Base-by-base conservation (phyloP, 1,140 invertebrate species). In the Diachasmimorpha longicaudata region DNA sequence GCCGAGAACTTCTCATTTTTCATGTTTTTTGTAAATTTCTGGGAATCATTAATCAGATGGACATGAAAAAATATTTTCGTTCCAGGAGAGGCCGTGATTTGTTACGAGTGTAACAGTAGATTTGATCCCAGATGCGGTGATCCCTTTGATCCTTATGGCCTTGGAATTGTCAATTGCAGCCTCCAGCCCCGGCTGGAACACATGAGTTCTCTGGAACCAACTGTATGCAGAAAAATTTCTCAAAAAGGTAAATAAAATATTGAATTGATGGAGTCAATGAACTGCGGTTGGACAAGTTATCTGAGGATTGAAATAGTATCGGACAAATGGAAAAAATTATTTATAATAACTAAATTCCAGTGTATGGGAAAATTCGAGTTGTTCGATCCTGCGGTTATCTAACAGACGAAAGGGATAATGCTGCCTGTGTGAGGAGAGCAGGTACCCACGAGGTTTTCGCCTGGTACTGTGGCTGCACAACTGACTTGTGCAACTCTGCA, bases 61-160 rank as follows among this genome's bases (percentile, higher is more conserved):
- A n/a, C n/a, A n/a, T n/a, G n/a, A 31, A 31, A 31, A 31, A 31
- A 3, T 31, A 6, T 31, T 6, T 31, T 6, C 79, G 76, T 82
- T 86, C 23, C 78, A 92, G 92, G 91, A 69, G 79, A 88, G 21
- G 84, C 89, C 8, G 90, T 93, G 80, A 85, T 87, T 77, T 97
- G 95, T 84, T 97, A 95, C 82, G 92, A 96, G 78, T 97, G 95
- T 87, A 97, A 96, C 88, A 96, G 95, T 70, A 92, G 92, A 63
- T 96, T 92, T 81, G 95, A 97, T 87, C 94, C 94, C 21, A 91
- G 95, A 80, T 97, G 95, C 82, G 96, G 93, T 2, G 94, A 96
- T 83, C 93, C 94, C 2, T 97, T 97, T 82, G 93, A 96, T 83
- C 88, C 93, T 0, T 95, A 94, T 85, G 94, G 93, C 63, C 91